Evolutionary conservation across 2,113 vertebrate species (phyloP).

Genomic region (Salvelinus fontinalis): DNA sequence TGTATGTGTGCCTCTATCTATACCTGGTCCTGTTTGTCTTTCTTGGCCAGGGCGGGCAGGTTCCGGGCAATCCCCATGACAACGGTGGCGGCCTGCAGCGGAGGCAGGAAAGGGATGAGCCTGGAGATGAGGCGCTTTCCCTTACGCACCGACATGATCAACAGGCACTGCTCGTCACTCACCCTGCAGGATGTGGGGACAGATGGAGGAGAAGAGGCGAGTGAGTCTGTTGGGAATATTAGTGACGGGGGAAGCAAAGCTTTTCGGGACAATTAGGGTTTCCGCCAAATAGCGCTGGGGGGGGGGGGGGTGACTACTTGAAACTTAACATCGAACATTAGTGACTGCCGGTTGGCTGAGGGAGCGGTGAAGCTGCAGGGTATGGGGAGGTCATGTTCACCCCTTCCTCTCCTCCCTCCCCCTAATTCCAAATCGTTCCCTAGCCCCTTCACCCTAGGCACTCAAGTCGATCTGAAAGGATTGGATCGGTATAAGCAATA

Average conservation of each 20-base stretch:
- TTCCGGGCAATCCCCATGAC: constrained; percentile 89
- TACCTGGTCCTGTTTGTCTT: constrained; percentile 97
- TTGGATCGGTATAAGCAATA: no score
- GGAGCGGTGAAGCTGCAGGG: neutral
- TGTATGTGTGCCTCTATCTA: neutral
- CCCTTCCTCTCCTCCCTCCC: no score
- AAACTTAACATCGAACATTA: no score
- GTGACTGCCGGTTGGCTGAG: no score
- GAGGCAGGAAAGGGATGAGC: constrained; percentile 85
- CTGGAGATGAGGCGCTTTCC: constrained; percentile 91
- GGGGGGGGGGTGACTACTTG: no score
- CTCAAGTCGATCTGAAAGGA: no score
- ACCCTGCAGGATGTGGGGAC: constrained; percentile 64
- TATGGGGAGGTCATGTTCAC: neutral
- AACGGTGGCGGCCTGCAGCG: constrained; percentile 81
- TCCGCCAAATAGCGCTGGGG: no score
- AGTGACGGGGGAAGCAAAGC: neutral
- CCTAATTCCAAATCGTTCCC: no score
- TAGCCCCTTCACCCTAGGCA: no score
- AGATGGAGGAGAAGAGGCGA: neutral
- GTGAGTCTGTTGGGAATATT: neutral
- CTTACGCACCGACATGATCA: constrained; percentile 98
- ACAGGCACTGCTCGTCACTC: constrained; percentile 90
- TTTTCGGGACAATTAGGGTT: no score
- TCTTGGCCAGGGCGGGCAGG: constrained; percentile 91